A percentile compares a stretch with the other conserved stretches of the same genome.
phyloP scores from a whole-genome alignment of 1,140 invertebrate genomes.

The Lepidotrigona ventralis region DNA sequence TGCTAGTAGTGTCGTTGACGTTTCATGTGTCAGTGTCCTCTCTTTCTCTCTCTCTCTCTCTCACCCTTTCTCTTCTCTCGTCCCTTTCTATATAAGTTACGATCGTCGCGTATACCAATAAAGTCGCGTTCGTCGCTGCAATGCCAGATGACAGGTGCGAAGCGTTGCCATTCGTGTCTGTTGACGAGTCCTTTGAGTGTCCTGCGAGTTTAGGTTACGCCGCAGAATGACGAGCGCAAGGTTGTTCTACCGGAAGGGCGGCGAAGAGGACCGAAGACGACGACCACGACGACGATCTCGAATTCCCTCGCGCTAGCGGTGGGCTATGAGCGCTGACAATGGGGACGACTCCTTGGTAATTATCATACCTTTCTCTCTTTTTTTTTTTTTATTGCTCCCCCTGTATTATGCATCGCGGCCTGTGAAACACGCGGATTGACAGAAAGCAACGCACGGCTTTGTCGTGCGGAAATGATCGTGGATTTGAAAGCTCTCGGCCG shows the following conservation, averaged over 20 bases:
- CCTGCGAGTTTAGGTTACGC: slow-evolving; percentile 39
- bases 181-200: slow-evolving; percentile 38
- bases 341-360: slow-evolving; percentile 80
- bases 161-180: slow-evolving; percentile 29
- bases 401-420: slow-evolving; percentile 9
- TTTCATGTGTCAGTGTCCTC: slow-evolving; percentile 73
- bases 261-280: slow-evolving; percentile 69
- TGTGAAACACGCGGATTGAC: slow-evolving; percentile 29
- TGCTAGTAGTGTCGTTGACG: slow-evolving; percentile 70
- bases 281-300: slow-evolving; percentile 65
- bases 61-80: slow-evolving; percentile 14
- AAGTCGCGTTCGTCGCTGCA: slow-evolving; percentile 37
- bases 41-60: slow-evolving; percentile 33
- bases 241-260: slow-evolving; percentile 65
- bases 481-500: slow-evolving; percentile 55
- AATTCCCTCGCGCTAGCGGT: slow-evolving; percentile 69
- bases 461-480: slow-evolving; percentile 38
- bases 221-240: slow-evolving; percentile 63
- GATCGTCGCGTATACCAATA: not conserved
- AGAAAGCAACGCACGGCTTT: slow-evolving; percentile 11
- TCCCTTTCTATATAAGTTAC: slow-evolving; percentile 21
- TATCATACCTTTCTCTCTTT: slow-evolving; percentile 68
- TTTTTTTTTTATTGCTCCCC: slow-evolving; percentile 56
- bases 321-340: slow-evolving; percentile 80
- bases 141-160: slow-evolving; percentile 69